Conservation (phyloP, 2,888 invertebrate genomes). For the Lasioglossum figueresi region DNA sequence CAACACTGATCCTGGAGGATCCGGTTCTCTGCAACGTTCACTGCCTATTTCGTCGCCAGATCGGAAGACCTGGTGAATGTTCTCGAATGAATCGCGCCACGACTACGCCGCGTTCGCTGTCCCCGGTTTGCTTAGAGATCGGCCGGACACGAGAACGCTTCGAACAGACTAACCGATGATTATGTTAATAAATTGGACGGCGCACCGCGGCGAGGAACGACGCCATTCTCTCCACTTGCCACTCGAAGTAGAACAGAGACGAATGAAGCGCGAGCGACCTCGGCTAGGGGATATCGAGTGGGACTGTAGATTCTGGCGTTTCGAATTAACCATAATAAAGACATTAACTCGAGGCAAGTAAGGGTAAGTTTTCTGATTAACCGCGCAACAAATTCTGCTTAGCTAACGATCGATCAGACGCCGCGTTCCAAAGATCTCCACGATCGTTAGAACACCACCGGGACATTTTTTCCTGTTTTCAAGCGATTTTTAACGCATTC, state of each 20-base stretch:
- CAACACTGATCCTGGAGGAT: background rate
- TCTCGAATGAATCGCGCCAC: background rate
- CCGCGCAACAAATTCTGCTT: constrained; percentile 50
- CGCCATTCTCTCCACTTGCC: constrained; percentile 66
- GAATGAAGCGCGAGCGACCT: background rate
- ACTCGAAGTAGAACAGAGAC: constrained; percentile 50
- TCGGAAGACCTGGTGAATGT: background rate
- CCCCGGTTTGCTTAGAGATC: background rate
- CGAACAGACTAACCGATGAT: background rate
- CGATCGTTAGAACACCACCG: constrained; percentile 32
- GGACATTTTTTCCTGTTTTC: background rate
- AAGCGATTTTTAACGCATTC: constrained; percentile 47
- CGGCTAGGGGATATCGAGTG: constrained; percentile 72
- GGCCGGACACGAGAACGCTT: background rate
- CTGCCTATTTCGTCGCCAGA: constrained; percentile 30
- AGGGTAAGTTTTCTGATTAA: constrained; percentile 31
- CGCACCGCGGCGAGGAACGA: constrained; percentile 20
- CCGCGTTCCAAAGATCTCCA: constrained; percentile 40
- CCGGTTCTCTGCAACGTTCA: constrained; percentile 13
- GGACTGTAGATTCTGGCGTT: constrained; percentile 80
- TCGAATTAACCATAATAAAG: constrained; percentile 24
- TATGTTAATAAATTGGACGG: background rate
- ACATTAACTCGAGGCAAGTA: constrained; percentile 37
- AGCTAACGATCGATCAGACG: constrained; percentile 59
- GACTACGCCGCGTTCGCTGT: constrained; percentile 20